These are phyloP conservation scores for Manis pentadactyla DNA, from an alignment of 2,797 vertebrate species.

Conservation along the genomic window DNA sequence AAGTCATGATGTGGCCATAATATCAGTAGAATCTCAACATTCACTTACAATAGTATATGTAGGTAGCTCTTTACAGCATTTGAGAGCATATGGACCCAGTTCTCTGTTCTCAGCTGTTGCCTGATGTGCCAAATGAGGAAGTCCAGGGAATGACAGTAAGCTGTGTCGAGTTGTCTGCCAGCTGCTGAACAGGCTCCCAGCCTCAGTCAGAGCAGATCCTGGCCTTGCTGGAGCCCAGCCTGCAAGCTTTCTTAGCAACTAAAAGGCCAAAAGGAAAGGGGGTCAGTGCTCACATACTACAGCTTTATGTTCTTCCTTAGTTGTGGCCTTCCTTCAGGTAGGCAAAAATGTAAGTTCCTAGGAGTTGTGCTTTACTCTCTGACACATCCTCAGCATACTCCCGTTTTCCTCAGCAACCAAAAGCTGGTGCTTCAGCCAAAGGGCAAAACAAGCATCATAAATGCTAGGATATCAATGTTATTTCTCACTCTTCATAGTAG, in stretches of 20 bases:
- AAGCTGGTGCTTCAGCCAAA: constrained; percentile 26
- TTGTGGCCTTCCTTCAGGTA: constrained; percentile 16
- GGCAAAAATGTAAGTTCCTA: constrained; percentile 12
- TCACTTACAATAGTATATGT: background rate
- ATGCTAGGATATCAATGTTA: constrained; percentile 29
- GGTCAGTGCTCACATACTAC: background rate
- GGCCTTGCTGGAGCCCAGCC: background rate
- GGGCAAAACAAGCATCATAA: constrained; percentile 33
- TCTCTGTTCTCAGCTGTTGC: constrained; percentile 31
- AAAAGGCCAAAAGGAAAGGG: background rate
- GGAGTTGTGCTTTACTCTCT: background rate
- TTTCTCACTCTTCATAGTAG: constrained; percentile 33
- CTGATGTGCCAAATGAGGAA: constrained; percentile 3
- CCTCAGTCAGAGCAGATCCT: background rate
- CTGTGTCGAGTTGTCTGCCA: background rate
- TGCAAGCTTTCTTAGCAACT: constrained; percentile 23
- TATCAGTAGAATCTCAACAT: background rate
- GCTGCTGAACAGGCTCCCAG: background rate
- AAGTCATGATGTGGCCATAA: background rate
- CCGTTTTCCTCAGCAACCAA: constrained; percentile 19
- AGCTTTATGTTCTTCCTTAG: background rate
- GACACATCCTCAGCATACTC: constrained; percentile 5
- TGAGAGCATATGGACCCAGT: background rate
- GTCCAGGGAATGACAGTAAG: background rate
- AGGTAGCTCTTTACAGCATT: background rate